Evolutionary conservation across 1,140 invertebrate genomes (phyloP), one percentile per base, ranked within the genome.

Genomic region (Atta colombica): DNA sequence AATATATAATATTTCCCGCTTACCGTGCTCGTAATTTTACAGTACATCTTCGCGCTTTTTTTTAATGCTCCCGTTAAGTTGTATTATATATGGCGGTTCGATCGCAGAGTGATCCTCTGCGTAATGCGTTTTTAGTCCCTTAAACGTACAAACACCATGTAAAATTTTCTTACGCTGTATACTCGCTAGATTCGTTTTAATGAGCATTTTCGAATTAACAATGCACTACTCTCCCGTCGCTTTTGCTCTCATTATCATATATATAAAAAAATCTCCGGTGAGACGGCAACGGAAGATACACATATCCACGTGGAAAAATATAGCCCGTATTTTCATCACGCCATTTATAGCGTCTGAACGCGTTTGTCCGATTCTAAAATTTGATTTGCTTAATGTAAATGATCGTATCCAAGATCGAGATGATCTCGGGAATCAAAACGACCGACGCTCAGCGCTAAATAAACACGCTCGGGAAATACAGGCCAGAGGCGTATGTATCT

Each of bases 121-220:
- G 80, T 49, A 58, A 74, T 71, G 35, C 66, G n/a, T 21, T 74
- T 58, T 84, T 84, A 75, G 58, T 84, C 51, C 61, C 75, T 85
- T 78, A 85, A 85, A 85, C 8, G 61, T 85, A 85, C 84, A 85
- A 85, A 85, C 61, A 85, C 84, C 84, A 85, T 85, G 82, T 85
- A 85, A 85, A 85, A 85, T 78, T 85, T 80, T 65, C 51, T 77
- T 78, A 85, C 51, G 60, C 63, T 85, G 72, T 65, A 51, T 85
- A 77, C 31, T 45, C 63, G 61, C 74, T 77, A 78, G 63, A 80
- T 85, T 85, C 82, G 75, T 85, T 85, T 85, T 85, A 66, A 4
- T 85, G 84, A 85, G 84, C 75, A n/a, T 84, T 75, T 84, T 75
- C 25, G 45, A 75, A 84, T 61, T 75, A 84, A 84, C 80, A 82